phyloP scores from a whole-genome alignment of 2,888 invertebrate species.

The Aporophyla nigra region DNA sequence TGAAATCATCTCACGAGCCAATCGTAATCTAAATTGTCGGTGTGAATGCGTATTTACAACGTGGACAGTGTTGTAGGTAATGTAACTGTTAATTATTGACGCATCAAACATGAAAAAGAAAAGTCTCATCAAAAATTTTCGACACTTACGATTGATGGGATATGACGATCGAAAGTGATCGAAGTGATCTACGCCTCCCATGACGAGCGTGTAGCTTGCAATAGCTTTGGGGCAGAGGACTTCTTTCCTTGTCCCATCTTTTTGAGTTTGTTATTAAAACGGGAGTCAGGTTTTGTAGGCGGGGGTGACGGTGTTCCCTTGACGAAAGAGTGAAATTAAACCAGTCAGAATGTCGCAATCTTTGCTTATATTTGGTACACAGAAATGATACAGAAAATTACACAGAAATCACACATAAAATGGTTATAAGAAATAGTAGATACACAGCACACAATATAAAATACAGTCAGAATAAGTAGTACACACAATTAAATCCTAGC shows the following conservation, averaged over 20 bases:
- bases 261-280: too few species aligned
- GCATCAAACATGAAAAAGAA: conserved; percentile 26
- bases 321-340: too few species aligned
- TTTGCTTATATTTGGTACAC: too few species aligned
- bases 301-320: too few species aligned
- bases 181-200: conserved; percentile 1
- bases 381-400: too few species aligned
- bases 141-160: conserved; percentile 4
- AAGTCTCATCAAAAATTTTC: conserved; percentile 13
- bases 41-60: conserved; percentile 11
- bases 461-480: too few species aligned
- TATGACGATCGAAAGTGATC: conserved; percentile 10
- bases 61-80: background rate
- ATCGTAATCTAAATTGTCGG: conserved; percentile 14
- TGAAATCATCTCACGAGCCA: conserved; percentile 9
- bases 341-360: too few species aligned
- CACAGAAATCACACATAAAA: too few species aligned
- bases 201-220: background rate
- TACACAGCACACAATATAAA: too few species aligned
- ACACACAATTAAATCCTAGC: too few species aligned
- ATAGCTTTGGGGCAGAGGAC: background rate
- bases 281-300: too few species aligned
- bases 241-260: background rate
- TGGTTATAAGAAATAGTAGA: too few species aligned
- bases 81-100: conserved; percentile 1